A percentile compares a stretch with the other conserved stretches of the same genome.
These are phyloP conservation scores for Syngnathus typhle DNA, from an alignment of 2,113 vertebrate genomes.

Conservation along the genomic window DNA sequence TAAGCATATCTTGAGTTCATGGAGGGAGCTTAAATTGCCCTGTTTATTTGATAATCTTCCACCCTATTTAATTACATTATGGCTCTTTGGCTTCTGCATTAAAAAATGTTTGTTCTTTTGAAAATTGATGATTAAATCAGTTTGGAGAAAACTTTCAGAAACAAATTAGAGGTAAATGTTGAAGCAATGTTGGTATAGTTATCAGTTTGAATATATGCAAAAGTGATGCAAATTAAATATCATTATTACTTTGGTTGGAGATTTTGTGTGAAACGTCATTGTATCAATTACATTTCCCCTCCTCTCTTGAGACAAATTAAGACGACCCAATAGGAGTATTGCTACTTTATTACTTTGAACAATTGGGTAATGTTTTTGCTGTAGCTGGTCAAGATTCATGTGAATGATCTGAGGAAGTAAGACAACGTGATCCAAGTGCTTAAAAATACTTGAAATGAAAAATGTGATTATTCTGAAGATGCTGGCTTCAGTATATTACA, in stretches of 20 bases:
- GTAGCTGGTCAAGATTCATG: not conserved
- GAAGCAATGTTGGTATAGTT: not conserved
- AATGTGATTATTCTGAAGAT: not conserved
- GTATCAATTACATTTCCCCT: not conserved
- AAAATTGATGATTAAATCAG: not conserved
- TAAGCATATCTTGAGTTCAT: conserved; percentile 4
- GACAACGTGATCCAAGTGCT: not conserved
- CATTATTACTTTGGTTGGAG: not conserved
- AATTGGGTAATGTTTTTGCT: conserved; percentile 8
- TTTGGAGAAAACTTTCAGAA: not conserved
- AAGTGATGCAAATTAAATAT: not conserved
- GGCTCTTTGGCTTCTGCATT: not conserved
- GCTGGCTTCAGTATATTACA: not conserved
- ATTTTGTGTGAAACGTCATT: not conserved
- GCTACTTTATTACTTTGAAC: not conserved
- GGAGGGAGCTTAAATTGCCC: conserved; percentile 14
- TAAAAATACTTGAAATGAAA: not conserved
- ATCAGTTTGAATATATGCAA: not conserved
- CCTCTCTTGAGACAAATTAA: not conserved
- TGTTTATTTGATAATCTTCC: not conserved
- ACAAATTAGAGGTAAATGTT: not conserved
- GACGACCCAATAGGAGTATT: not conserved
- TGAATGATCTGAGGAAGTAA: not conserved
- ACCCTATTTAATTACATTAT: not conserved
- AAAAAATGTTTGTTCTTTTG: not conserved